These are phyloP conservation scores for Yponomeuta plumbellus DNA, from an alignment of 2,888 invertebrate species.

Conservation along the genomic window DNA sequence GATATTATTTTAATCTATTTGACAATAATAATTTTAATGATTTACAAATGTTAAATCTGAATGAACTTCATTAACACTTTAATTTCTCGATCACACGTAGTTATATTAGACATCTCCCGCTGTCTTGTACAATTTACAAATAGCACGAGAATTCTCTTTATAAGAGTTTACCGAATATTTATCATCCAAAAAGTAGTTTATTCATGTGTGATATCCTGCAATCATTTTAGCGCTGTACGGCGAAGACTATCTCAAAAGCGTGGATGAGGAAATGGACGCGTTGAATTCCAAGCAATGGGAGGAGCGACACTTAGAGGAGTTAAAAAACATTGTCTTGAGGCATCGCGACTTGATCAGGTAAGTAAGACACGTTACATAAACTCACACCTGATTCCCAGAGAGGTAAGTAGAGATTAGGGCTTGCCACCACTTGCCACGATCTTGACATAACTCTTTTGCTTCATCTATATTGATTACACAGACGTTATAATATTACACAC, in stretches of 20 bases:
- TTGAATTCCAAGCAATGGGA: conserved; percentile 30
- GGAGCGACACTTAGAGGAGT: conserved; percentile 31
- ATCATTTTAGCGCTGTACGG: background rate
- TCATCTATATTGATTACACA: too few relatives aligned
- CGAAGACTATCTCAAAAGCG: background rate
- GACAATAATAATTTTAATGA: too few relatives aligned
- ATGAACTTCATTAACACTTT: too few relatives aligned
- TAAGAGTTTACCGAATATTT: background rate
- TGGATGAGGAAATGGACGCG: background rate
- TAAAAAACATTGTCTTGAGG: conserved; percentile 40
- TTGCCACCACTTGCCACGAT: too few relatives aligned
- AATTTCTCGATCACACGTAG: too few relatives aligned
- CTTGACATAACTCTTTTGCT: too few relatives aligned
- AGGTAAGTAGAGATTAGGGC: too few relatives aligned
- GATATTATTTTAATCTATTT: too few relatives aligned
- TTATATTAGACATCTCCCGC: background rate
- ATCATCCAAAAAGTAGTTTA: background rate
- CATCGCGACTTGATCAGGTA: conserved; percentile 52
- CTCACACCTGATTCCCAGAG: too few relatives aligned
- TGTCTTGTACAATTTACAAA: too few relatives aligned
- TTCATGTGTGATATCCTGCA: background rate
- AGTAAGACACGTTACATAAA: background rate
- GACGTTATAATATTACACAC: too few relatives aligned
- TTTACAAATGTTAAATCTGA: too few relatives aligned
- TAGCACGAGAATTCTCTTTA: background rate